These are phyloP conservation scores for Drosophila tripunctata DNA, from an alignment of 2,888 invertebrate genomes.

Conservation along the genomic window DNA sequence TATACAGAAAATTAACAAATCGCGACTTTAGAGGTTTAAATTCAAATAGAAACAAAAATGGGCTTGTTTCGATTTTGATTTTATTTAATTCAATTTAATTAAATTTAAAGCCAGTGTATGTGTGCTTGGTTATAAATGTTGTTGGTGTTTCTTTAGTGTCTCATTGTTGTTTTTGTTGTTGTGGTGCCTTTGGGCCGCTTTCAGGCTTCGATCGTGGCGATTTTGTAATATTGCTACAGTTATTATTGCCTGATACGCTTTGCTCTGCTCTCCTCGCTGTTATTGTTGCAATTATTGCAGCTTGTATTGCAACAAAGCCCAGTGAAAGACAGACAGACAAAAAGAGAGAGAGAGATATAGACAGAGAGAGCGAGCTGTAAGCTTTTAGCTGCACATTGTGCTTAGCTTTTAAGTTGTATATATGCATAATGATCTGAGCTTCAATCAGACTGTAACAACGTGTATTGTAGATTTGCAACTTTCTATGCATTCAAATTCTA, in stretches of 20 bases:
- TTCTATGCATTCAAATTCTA: slow-evolving; percentile 62
- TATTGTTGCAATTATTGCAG: slow-evolving; percentile 73
- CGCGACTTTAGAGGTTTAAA: no score
- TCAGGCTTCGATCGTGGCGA: slow-evolving; percentile 52
- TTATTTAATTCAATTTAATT: slow-evolving; percentile 28
- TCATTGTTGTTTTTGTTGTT: slow-evolving; percentile 36
- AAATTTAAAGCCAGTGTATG: background rate
- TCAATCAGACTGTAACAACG: slow-evolving; percentile 37
- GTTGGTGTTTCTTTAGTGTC: no score
- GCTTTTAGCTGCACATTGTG: slow-evolving; percentile 43
- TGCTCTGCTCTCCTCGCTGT: slow-evolving; percentile 53
- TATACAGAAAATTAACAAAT: slow-evolving; percentile 14
- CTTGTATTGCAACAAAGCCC: slow-evolving; percentile 70
- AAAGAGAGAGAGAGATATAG: slow-evolving; percentile 7
- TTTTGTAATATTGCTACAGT: slow-evolving; percentile 77
- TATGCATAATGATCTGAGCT: slow-evolving; percentile 41
- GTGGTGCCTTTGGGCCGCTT: slow-evolving; percentile 32
- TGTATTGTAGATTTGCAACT: slow-evolving; percentile 61
- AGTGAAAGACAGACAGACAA: slow-evolving; percentile 39
- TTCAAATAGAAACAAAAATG: slow-evolving; percentile 54
- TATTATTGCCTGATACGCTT: slow-evolving; percentile 71
- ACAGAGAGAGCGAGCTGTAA: slow-evolving; percentile 12
- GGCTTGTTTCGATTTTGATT: slow-evolving; percentile 58
- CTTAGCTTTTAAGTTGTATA: slow-evolving; percentile 36
- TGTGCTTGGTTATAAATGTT: slow-evolving; percentile 30